Conservation (phyloP, 2,113 vertebrate genomes). For the Actenoides lindsayi region DNA sequence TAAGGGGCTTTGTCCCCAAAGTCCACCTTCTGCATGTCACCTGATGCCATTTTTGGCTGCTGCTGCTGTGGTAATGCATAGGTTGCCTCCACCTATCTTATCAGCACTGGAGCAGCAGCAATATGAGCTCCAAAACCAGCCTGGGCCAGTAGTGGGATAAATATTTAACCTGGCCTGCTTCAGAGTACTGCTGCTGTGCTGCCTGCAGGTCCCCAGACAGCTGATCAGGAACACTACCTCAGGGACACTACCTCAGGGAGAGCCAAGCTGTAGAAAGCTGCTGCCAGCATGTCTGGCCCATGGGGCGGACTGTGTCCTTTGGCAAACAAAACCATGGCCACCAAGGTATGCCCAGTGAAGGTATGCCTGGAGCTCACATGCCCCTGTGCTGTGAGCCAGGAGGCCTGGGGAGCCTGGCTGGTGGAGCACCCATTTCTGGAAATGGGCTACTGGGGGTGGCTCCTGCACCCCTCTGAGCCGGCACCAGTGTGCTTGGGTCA, state of each 20-base stretch:
- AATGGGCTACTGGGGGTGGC: background rate
- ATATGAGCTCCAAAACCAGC: background rate
- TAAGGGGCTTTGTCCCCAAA: background rate
- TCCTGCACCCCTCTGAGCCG: background rate
- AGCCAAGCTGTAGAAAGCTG: background rate
- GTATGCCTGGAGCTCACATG: background rate
- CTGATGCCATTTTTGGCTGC: background rate
- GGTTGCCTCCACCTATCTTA: background rate
- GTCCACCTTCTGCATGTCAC: accelerated
- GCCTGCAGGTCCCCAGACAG: background rate
- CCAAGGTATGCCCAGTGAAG: background rate
- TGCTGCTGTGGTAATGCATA: background rate
- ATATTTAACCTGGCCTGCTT: background rate
- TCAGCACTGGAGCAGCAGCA: background rate
- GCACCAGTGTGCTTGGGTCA: background rate
- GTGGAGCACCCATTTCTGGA: background rate
- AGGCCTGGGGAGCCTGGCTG: background rate
- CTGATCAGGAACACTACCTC: background rate
- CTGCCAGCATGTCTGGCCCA: accelerated
- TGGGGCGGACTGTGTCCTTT: background rate
- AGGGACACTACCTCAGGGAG: background rate
- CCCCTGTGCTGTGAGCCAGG: background rate
- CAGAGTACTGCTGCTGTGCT: background rate
- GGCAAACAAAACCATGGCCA: accelerated
- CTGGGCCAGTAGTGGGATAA: background rate